These are phyloP conservation scores for Rhinichthys klamathensis DNA, from an alignment of 2,113 vertebrate genomes.

Conservation along the genomic window DNA sequence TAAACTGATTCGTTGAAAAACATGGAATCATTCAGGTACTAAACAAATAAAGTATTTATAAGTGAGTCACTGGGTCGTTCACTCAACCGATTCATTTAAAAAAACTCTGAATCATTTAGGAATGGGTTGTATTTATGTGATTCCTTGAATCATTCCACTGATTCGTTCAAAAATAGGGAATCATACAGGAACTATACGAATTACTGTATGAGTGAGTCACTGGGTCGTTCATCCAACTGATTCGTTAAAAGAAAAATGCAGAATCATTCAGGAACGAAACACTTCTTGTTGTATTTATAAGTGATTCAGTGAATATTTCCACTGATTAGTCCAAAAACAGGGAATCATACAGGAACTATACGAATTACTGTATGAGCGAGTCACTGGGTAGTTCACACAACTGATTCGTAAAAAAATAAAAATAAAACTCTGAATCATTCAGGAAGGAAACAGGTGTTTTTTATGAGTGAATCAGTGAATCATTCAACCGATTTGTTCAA, in stretches of 20 bases:
- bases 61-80: background rate
- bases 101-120: background rate
- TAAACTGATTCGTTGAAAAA: background rate
- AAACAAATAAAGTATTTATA: too few species aligned
- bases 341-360: background rate
- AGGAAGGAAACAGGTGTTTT: background rate
- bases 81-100: background rate
- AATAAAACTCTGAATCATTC: background rate
- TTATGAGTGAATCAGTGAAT: background rate
- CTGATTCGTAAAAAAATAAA: background rate
- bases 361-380: background rate
- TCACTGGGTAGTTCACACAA: background rate
- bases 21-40: too few species aligned
- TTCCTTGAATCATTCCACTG: background rate
- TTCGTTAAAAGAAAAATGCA: background rate
- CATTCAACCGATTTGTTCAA: background rate
- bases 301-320: background rate
- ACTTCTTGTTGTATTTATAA: background rate
- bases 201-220: background rate
- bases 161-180: background rate
- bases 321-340: background rate
- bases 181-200: background rate
- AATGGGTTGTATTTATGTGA: background rate
- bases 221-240: background rate
- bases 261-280: background rate